phyloP scores from a whole-genome alignment of 2,113 vertebrate genomes.

The Sinosuthora webbiana region DNA sequence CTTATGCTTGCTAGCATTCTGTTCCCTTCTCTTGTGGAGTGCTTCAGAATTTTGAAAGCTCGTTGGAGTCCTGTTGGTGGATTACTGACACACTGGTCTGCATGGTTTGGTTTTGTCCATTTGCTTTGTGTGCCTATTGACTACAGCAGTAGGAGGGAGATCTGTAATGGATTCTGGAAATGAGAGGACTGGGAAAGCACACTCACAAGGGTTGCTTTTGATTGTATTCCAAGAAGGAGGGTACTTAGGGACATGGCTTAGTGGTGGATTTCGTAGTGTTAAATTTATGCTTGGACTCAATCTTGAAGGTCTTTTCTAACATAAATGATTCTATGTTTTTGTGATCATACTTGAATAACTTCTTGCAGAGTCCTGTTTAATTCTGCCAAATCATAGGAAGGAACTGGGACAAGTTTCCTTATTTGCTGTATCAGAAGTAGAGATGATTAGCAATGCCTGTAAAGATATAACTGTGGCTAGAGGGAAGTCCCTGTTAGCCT shows the following conservation, averaged over 20 bases:
- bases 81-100: background rate
- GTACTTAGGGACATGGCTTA: background rate
- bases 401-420: background rate
- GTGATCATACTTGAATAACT: background rate
- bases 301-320: background rate
- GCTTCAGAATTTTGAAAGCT: background rate
- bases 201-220: background rate
- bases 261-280: background rate
- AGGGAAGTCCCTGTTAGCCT: background rate
- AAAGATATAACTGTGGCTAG: fast-evolving
- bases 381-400: background rate
- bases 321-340: background rate
- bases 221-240: background rate
- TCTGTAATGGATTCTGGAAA: background rate
- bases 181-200: background rate
- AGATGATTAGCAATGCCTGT: background rate
- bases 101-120: background rate
- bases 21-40: background rate
- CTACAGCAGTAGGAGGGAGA: background rate
- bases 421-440: background rate
- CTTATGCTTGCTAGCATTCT: background rate
- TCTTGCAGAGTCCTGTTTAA: background rate
- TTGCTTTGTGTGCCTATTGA: background rate
- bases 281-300: background rate
- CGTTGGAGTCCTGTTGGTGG: background rate